These are phyloP conservation scores for Ecdyonurus torrentis DNA, from an alignment of 2,888 invertebrate species.

Conservation along the genomic window DNA sequence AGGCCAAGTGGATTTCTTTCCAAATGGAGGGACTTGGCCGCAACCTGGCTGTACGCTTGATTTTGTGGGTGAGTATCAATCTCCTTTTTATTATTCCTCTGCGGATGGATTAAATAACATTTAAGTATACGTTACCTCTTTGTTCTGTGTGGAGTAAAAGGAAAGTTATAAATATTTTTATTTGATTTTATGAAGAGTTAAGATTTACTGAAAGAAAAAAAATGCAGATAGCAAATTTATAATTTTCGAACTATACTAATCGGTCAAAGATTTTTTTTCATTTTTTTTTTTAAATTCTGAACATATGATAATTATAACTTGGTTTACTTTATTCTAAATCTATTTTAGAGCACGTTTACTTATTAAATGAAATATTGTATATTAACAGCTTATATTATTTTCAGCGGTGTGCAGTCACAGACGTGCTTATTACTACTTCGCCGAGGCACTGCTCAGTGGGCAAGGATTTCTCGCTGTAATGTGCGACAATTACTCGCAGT, in stretches of 20 bases:
- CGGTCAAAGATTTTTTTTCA: background rate
- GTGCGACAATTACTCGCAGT: constrained; percentile 16
- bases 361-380: too few relatives aligned
- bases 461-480: constrained; percentile 17
- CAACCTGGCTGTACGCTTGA: constrained; percentile 40
- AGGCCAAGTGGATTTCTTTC: constrained; percentile 45
- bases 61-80: constrained; percentile 32
- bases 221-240: too few relatives aligned
- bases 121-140: too few relatives aligned
- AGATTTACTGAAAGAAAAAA: too few relatives aligned
- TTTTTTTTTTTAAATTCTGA: background rate
- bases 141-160: too few relatives aligned
- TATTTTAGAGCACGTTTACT: too few relatives aligned
- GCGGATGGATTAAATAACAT: too few relatives aligned
- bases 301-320: background rate
- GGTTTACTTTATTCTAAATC: background rate
- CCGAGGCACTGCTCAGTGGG: constrained; percentile 16
- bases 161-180: too few relatives aligned
- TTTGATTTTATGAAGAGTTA: too few relatives aligned
- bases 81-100: too few relatives aligned
- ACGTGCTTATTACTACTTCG: constrained; percentile 20
- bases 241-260: too few relatives aligned
- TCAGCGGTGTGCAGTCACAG: constrained; percentile 21
- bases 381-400: constrained; percentile 2
- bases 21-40: constrained; percentile 34